Conservation (phyloP, 2,797 vertebrate genomes). For the Diceros bicornis region DNA sequence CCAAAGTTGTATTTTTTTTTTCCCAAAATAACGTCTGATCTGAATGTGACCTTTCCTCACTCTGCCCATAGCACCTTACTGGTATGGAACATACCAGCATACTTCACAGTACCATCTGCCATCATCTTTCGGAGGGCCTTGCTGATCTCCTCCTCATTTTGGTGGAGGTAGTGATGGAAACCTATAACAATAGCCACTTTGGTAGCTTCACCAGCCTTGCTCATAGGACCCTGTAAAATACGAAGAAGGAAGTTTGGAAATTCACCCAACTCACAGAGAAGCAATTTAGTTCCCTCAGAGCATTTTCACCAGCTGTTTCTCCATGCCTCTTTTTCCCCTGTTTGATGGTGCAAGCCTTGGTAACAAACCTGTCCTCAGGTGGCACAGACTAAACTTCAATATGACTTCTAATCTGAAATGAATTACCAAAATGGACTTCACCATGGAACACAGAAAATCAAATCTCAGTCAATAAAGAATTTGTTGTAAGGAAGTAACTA, state of each 20-base stretch:
- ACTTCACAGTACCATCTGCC: slow-evolving; percentile 86
- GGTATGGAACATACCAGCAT: no score
- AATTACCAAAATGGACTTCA: background rate
- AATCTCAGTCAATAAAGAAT: no score
- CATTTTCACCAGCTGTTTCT: background rate
- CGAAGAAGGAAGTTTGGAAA: background rate
- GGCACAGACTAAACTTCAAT: background rate
- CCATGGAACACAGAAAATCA: background rate
- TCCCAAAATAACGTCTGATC: background rate
- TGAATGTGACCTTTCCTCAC: no score
- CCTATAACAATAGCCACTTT: slow-evolving; percentile 87
- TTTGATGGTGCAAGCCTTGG: background rate
- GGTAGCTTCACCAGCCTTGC: slow-evolving; percentile 83
- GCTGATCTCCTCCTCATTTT: slow-evolving; percentile 89
- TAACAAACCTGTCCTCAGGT: background rate
- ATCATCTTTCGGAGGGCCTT: slow-evolving; percentile 86
- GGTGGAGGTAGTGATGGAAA: slow-evolving; percentile 89
- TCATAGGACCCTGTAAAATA: slow-evolving; percentile 87
- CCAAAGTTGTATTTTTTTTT: background rate
- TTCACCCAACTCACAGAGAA: background rate
- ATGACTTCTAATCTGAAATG: background rate
- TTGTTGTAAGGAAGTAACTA: no score
- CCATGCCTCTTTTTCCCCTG: background rate
- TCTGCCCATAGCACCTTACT: slow-evolving; percentile 88
- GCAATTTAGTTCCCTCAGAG: background rate